These are phyloP conservation scores for Sandelia bainsii DNA, from an alignment of 2,797 vertebrate species.

Conservation along the genomic window DNA sequence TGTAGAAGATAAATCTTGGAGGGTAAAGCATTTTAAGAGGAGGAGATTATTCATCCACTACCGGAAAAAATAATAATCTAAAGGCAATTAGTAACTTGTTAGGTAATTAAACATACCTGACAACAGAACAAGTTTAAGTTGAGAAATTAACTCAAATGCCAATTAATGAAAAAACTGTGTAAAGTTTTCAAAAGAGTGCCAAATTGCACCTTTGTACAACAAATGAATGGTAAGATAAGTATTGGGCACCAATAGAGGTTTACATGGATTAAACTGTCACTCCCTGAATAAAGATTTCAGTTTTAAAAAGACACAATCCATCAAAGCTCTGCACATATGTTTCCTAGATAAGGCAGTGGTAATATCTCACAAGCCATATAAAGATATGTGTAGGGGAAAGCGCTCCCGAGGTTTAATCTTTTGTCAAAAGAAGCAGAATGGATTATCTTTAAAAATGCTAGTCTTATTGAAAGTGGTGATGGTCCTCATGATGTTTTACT, in stretches of 20 bases:
- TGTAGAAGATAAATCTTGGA: slow-evolving; percentile 45
- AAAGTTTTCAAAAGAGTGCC: slow-evolving; percentile 37
- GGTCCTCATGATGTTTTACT: slow-evolving; percentile 53
- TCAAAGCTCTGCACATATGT: slow-evolving; percentile 63
- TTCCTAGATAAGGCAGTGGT: slow-evolving; percentile 65
- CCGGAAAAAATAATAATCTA: slow-evolving; percentile 70
- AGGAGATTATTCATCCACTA: slow-evolving; percentile 63
- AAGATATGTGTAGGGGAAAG: slow-evolving; percentile 58
- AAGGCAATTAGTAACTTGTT: slow-evolving; percentile 70
- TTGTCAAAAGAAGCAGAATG: slow-evolving; percentile 64
- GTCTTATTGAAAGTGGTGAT: slow-evolving; percentile 31
- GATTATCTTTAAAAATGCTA: slow-evolving; percentile 59
- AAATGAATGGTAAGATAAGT: slow-evolving; percentile 45
- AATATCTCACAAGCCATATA: slow-evolving; percentile 58
- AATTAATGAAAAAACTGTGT: slow-evolving; percentile 57
- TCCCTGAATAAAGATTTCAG: slow-evolving; percentile 66
- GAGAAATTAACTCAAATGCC: slow-evolving; percentile 44
- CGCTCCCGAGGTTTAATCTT: slow-evolving; percentile 64
- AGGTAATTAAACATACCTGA: slow-evolving; percentile 66
- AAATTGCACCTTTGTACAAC: slow-evolving; percentile 32
- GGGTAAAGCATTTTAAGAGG: slow-evolving; percentile 31
- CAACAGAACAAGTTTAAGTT: slow-evolving; percentile 41
- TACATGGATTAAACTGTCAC: slow-evolving; percentile 64
- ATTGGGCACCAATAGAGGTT: slow-evolving; percentile 40
- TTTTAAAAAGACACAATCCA: slow-evolving; percentile 61